Evolutionary conservation across 2,797 vertebrate species (phyloP), one percentile per base, ranked within the genome.

Genomic region (Knipowitschia caucasica): DNA sequence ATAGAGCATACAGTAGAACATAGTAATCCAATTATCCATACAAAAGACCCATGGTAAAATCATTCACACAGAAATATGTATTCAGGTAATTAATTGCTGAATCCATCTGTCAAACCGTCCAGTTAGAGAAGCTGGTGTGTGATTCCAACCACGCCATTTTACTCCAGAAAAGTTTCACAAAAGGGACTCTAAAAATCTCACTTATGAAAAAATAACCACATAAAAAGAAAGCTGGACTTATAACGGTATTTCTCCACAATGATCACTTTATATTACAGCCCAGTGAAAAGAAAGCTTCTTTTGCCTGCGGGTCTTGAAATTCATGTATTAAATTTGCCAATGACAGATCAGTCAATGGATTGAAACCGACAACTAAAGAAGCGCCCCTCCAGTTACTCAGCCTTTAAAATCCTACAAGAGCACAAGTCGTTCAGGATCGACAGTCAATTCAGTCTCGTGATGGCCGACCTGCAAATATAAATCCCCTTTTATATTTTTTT

Each of bases 321-420:
- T 73, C 40, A 31, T 67, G 72, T 71, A 74, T 81, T 82, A 82
- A 79, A 81, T 80, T 80, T 75, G 59, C 67, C 75, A 78, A 77
- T 83, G 77, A 75, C 70, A 78, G 69, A 85, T 82, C 81, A 76
- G 82, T 69, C 71, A 47, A 68, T 66, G 78, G 77, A 82, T 81
- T 82, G 72, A 86, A 81, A 79, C 71, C 70, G 42, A 61, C 53
- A 62, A 66, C 61, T 50, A 60, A 77, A 77, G 77, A 77, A 75
- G 78, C 66, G 66, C 73, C 73, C 72, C 64, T 75, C 39, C 38
- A 77, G 71, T 84, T 81, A 81, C 62, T 67, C 84, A 71, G 69
- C 71, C 77, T 78, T 79, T 85, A 80, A 86, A 88, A 85, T 84
- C 84, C 80, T 70, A 77, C 79, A 73, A 40, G 66, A 80, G 68